phyloP scores from a whole-genome alignment of 2,888 invertebrate genomes.

The Erannis defoliaria region DNA sequence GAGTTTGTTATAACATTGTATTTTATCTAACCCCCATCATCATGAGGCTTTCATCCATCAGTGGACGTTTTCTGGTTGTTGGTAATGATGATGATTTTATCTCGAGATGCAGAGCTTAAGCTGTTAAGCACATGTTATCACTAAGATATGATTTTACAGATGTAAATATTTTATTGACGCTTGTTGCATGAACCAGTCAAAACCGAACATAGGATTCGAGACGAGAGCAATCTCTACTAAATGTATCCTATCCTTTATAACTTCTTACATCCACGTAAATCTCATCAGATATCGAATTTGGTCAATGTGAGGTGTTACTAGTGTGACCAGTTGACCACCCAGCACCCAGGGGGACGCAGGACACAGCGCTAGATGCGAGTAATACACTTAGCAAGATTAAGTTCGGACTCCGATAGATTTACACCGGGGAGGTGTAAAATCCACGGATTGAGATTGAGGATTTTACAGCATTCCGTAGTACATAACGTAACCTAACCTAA shows the following conservation, averaged over 20 bases:
- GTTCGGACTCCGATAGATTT: conserved; percentile 62
- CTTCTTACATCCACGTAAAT: conserved; percentile 1
- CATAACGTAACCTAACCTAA: neutral
- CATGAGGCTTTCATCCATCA: too few relatives aligned
- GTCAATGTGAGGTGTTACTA: conserved; percentile 4
- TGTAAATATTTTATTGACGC: too few relatives aligned
- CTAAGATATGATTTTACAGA: too few relatives aligned
- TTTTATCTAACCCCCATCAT: neutral
- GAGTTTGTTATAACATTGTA: conserved; percentile 9
- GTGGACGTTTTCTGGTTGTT: too few relatives aligned
- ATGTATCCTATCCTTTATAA: neutral
- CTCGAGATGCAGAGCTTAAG: too few relatives aligned
- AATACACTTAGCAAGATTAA: conserved; percentile 78
- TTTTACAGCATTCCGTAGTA: conserved; percentile 43
- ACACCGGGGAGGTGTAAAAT: conserved; percentile 51
- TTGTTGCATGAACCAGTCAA: too few relatives aligned
- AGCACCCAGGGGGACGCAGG: conserved; percentile 7
- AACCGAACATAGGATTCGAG: too few relatives aligned
- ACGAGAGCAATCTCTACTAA: neutral
- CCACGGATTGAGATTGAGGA: conserved; percentile 56
- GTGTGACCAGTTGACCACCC: conserved; percentile 9
- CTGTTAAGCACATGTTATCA: too few relatives aligned
- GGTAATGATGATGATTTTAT: too few relatives aligned
- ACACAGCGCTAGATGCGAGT: conserved; percentile 41
- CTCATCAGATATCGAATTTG: conserved; percentile 19